These are phyloP conservation scores for Phymanthus crucifer DNA, from an alignment of 92 coral and sea anemone species.

Conservation along the genomic window DNA sequence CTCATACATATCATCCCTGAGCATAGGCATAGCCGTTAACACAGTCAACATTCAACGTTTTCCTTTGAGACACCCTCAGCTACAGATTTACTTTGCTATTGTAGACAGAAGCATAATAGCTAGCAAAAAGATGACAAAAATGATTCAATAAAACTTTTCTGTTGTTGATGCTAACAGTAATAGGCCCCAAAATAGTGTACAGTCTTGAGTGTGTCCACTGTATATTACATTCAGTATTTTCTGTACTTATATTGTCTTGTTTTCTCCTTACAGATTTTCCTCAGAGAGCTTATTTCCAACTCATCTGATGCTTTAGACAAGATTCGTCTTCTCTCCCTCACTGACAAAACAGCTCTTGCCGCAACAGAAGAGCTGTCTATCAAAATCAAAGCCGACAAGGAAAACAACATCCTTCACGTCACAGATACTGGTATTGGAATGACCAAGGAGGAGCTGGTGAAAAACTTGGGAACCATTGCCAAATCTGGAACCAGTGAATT, in stretches of 20 bases:
- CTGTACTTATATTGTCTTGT: neutral
- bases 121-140: too few relatives aligned
- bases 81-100: too few relatives aligned
- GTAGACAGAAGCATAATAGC: too few relatives aligned
- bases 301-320: conserved; percentile 98
- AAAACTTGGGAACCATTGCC: conserved; percentile 96
- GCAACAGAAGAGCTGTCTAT: conserved; percentile 92
- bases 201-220: too few relatives aligned
- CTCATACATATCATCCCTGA: too few relatives aligned
- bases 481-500: conserved; percentile 99
- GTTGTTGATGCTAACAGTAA: too few relatives aligned
- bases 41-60: too few relatives aligned
- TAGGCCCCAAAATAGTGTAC: too few relatives aligned
- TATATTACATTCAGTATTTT: neutral
- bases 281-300: conserved; percentile 96
- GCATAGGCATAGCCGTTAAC: too few relatives aligned
- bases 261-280: conserved; percentile 79
- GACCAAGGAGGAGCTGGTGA: conserved; percentile 94
- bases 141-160: too few relatives aligned
- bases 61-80: too few relatives aligned
- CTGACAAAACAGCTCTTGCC: conserved; percentile 82
- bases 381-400: conserved; percentile 98
- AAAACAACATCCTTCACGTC: conserved; percentile 93
- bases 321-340: conserved; percentile 89
- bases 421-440: conserved; percentile 99